Base-by-base conservation (phyloP, 2,888 invertebrate species). In the Boloria euphrosyne region DNA sequence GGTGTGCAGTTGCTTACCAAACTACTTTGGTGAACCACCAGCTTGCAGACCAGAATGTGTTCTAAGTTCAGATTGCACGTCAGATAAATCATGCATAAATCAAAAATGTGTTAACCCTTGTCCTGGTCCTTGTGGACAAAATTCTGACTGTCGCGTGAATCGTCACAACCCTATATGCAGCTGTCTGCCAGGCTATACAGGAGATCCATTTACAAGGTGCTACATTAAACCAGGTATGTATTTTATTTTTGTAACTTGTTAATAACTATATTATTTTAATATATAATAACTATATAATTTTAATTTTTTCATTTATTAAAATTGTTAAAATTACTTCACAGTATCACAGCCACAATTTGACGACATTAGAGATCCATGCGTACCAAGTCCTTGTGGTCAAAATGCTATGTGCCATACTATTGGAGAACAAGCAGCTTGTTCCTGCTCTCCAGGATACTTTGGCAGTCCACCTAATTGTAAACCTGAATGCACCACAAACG, bases 31-130 rank as follows among this genome's bases (percentile, higher is more conserved):
- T 50, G 93, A 94, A 76, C 95, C 96, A 64, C 95, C 95, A 72
- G 87, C 89, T 67, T 96, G 95, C 79, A 92, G 93, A 78, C 94
- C 95, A 38, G 95, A 95, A 85, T 95, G 95, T 81, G 86, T 94
- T n/a, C 86, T 94, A 31, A 95, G 93, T 76, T 93, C 95, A 13
- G 95, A 95, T 76, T 95, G 96, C 81, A 78, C 93, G 10, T 86
- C 90, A 55, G 90, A 93, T 66, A 93, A 93, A 79, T 94, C 95
- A 17, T 96, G 96, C 79, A 82, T 95, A 53, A 94, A 95, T 78
- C 94, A 94, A 76, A 95, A 95, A 85, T 96, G 96, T 82, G 80
- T 92, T 4, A 94, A 95, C 80, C 96, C 96, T 61, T 96, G 96
- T 74, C 93, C 94, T 27, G 95, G 95, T 44, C 93, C 94, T 18